Evolutionary conservation across 2,113 vertebrate species (phyloP).

Genomic region (Ovis canadensis): DNA sequence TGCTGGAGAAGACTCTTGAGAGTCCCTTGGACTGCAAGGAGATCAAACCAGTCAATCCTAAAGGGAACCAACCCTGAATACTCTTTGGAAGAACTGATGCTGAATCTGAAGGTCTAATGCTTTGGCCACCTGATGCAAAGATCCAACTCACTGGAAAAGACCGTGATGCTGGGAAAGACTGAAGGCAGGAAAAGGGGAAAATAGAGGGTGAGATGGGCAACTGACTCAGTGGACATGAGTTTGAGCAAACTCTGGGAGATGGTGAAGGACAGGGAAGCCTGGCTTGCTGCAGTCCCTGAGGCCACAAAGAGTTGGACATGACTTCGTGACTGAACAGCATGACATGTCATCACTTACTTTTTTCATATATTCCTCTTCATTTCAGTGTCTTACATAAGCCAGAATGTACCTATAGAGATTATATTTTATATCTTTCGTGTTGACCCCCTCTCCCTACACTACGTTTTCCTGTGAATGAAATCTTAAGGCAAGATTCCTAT

Average conservation of each 20-base stretch:
- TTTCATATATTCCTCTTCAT: neutral
- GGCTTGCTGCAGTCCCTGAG: neutral
- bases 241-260: neutral
- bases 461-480: neutral
- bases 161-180: neutral
- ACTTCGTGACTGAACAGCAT: neutral
- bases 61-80: neutral
- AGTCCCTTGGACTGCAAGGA: neutral
- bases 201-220: neutral
- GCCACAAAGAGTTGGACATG: neutral
- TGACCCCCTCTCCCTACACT: neutral
- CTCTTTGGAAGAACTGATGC: neutral
- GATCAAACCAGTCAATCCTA: neutral
- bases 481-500: neutral
- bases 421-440: neutral
- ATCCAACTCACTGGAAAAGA: neutral
- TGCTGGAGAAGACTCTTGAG: neutral
- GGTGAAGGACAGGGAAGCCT: neutral
- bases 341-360: neutral
- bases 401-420: neutral
- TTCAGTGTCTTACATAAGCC: neutral
- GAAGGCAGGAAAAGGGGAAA: neutral
- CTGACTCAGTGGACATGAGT: neutral
- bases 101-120: neutral
- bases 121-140: neutral